phyloP scores from a whole-genome alignment of 2,113 vertebrate species.

The Hyaena hyaena region DNA sequence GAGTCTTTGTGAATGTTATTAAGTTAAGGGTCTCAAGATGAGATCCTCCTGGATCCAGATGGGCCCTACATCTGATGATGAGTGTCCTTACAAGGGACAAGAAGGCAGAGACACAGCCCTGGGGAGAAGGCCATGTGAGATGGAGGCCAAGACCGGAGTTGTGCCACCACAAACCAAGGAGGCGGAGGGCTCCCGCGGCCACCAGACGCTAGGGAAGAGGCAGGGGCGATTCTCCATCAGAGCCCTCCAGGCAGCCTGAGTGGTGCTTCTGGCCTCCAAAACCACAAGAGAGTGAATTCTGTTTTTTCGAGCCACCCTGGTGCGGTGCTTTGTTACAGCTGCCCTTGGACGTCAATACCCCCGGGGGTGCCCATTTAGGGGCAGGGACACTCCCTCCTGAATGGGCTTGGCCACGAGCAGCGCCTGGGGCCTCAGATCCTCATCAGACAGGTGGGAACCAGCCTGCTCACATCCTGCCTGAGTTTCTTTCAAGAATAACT shows the following conservation, averaged over 20 bases:
- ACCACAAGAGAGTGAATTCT: background rate
- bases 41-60: background rate
- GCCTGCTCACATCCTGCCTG: background rate
- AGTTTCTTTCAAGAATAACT: background rate
- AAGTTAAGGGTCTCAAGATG: background rate
- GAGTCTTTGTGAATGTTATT: background rate
- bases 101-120: background rate
- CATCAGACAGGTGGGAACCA: too few species aligned
- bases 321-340: too few species aligned
- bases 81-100: background rate
- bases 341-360: background rate
- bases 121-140: background rate
- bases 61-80: background rate
- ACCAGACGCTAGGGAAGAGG: background rate
- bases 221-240: accelerated
- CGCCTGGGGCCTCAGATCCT: accelerated
- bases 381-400: background rate
- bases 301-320: background rate
- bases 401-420: background rate
- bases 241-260: background rate
- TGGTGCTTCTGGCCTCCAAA: background rate
- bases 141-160: background rate
- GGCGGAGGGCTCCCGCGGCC: background rate
- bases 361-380: background rate
- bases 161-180: background rate